Evolutionary conservation across 2,888 invertebrate species (phyloP), one percentile per base, ranked within the genome.

Genomic region (Pogonocherus hispidulus): DNA sequence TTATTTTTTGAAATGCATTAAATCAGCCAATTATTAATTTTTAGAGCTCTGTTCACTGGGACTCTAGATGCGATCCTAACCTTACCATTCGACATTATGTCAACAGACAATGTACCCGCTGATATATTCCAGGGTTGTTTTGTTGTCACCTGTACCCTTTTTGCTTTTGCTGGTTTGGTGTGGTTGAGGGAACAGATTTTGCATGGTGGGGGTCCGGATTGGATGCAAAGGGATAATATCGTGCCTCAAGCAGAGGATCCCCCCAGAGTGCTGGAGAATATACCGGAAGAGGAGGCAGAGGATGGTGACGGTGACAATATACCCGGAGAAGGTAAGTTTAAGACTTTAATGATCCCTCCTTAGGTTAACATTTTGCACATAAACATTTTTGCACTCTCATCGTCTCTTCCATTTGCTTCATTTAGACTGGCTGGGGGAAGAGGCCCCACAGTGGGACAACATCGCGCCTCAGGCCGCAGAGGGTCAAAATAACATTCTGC

Each of bases 111-210:
- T 85, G 87, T 98, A 60, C 92, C 95, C 0, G 92, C 95, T 23
- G 99, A 99, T 86, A 95, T 97, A 69, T 95, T 98, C 83, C 96
- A 97, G 71, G 99, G 98, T 11, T 96, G 95, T 85, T 95, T 98
- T 86, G 98, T 99, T 35, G 98, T 99, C 9, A 94, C 95, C 2
- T 97, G 98, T 83, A 99, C 99, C 1, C 86, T 99, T 66, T 94
- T 97, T 84, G 95, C 96, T 0, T 99, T 99, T 83, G 98, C 99
- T 79, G 97, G 98, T 4, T 87, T 99, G 52, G 96, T 99, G 3
- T 99, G 99, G 99, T 87, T 99, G 55, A 87, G 99, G 74, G 99
- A 99, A 86, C 99, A 99, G 86, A 98, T 99, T 69, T 89, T 99
- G 79, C 96, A 98, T 83, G 98, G 98, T 0, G 98, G 98, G 23